phyloP scores from a whole-genome alignment of 2,797 vertebrate species.

The Cynopterus sphinx region DNA sequence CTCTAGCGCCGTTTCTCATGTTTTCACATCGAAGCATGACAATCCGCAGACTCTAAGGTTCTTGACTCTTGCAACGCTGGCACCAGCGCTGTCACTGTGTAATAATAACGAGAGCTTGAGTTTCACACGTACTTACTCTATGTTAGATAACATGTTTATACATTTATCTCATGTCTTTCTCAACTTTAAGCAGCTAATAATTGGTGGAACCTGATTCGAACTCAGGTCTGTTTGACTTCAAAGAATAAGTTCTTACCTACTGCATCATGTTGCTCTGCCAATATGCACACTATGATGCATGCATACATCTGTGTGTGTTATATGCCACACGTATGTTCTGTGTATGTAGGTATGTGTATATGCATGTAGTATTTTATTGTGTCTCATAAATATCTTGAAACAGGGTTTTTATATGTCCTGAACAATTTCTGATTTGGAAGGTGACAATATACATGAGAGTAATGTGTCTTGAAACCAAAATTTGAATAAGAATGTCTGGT shows the following conservation, averaged over 20 bases:
- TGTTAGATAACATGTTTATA: not conserved
- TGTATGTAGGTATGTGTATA: not conserved
- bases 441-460: not conserved
- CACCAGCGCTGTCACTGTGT: not conserved
- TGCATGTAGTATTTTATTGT: not conserved
- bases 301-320: not conserved
- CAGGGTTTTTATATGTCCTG: not conserved
- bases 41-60: not conserved
- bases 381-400: not conserved
- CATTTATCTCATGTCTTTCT: not conserved
- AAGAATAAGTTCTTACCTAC: not conserved
- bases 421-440: constrained; percentile 25
- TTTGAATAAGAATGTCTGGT: constrained; percentile 13
- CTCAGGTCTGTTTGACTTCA: not conserved
- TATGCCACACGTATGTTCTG: not conserved
- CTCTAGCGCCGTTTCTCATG: not conserved
- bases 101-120: not conserved
- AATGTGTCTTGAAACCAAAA: not conserved
- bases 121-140: not conserved
- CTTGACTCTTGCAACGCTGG: not conserved
- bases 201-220: not conserved
- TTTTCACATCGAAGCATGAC: not conserved
- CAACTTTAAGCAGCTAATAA: not conserved
- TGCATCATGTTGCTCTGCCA: not conserved
- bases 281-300: not conserved